Evolutionary conservation across 2,888 invertebrate species (phyloP).

Genomic region (Octonoba sinensis): DNA sequence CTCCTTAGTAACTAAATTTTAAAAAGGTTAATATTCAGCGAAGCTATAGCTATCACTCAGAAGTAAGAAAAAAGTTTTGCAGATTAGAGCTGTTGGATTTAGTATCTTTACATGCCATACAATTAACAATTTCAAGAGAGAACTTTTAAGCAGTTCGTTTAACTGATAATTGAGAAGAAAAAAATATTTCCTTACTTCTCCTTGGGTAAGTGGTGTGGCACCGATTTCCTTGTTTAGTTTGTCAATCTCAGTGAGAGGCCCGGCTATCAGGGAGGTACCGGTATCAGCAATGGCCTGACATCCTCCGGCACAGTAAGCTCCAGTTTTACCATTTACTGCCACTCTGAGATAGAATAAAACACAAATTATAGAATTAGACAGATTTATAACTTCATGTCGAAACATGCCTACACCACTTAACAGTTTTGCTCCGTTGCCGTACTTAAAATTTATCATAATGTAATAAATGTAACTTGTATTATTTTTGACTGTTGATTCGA

Average conservation of each 20-base stretch:
- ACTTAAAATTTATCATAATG: too few relatives aligned
- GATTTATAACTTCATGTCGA: background rate
- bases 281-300: constrained; percentile 97
- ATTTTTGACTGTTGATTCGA: too few relatives aligned
- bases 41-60: too few relatives aligned
- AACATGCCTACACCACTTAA: background rate
- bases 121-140: background rate
- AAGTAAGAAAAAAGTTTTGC: too few relatives aligned
- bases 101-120: background rate
- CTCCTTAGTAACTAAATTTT: too few relatives aligned
- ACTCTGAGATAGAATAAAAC: constrained; percentile 70
- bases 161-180: too few relatives aligned
- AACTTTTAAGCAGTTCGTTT: too few relatives aligned
- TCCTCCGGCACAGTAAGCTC: constrained; percentile 80
- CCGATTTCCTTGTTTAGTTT: constrained; percentile 81
- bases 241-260: constrained; percentile 83
- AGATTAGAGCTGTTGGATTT: too few relatives aligned
- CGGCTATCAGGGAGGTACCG: constrained; percentile 95
- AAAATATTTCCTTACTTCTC: constrained; percentile 75
- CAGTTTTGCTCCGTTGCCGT: background rate
- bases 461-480: too few relatives aligned
- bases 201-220: constrained; percentile 82
- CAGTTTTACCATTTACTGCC: constrained; percentile 72
- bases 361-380: background rate
- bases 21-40: too few relatives aligned